Evolutionary conservation across 2,888 invertebrate species (phyloP).

Genomic region (Ectropis crepuscularia): DNA sequence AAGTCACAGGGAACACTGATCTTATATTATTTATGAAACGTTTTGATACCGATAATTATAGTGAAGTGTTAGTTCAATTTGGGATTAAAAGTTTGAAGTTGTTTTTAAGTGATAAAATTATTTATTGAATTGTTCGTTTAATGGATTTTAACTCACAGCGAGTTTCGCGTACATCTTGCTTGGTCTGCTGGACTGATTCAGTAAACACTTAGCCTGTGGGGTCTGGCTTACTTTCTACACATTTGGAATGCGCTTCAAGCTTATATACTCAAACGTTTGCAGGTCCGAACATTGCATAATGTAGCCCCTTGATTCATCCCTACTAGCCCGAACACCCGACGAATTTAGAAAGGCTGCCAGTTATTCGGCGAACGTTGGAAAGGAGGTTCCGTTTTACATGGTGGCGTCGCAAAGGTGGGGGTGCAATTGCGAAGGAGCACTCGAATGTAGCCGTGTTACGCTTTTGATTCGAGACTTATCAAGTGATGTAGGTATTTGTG

Average conservation of each 20-base stretch:
- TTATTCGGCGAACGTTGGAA: conserved; percentile 41
- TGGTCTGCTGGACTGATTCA: conserved; percentile 76
- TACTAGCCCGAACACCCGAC: conserved; percentile 71
- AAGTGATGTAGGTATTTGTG: conserved; percentile 13
- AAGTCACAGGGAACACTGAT: no score
- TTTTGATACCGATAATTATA: no score
- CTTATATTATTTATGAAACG: no score
- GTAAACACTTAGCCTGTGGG: conserved; percentile 65
- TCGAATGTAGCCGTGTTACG: conserved; percentile 18
- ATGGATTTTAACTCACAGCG: conserved; percentile 67
- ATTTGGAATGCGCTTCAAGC: conserved; percentile 63
- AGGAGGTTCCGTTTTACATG: conserved; percentile 54
- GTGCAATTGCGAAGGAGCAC: conserved; percentile 41
- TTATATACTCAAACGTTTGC: conserved; percentile 69
- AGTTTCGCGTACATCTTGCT: conserved; percentile 81
- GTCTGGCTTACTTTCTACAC: conserved; percentile 73
- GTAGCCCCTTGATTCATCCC: conserved; percentile 76
- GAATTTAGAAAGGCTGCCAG: conserved; percentile 62
- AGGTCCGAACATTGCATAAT: conserved; percentile 72
- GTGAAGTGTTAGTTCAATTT: no score
- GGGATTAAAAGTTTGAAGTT: no score
- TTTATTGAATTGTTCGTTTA: not conserved
- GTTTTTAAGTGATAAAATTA: not conserved
- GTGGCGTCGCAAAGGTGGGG: conserved; percentile 67
- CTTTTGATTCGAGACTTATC: conserved; percentile 16